Conservation (phyloP, 1,140 invertebrate genomes). For the Zaprionus africanus region DNA sequence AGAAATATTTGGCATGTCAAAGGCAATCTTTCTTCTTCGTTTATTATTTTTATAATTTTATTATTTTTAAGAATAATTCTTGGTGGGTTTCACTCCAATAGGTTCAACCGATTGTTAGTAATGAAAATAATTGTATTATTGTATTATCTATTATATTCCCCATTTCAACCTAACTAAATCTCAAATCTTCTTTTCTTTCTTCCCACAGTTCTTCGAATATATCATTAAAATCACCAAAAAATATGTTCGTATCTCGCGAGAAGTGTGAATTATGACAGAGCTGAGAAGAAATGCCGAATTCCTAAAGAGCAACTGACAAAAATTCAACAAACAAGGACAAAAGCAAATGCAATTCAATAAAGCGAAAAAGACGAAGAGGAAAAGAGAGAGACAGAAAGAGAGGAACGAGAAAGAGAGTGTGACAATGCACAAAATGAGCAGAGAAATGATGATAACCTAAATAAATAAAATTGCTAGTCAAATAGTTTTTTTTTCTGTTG, state of each 20-base stretch:
- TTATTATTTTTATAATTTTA: no score
- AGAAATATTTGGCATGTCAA: no score
- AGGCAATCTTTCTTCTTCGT: no score
- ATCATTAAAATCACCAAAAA: conserved; percentile 48
- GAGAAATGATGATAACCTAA: conserved; percentile 75
- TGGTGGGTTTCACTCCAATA: no score
- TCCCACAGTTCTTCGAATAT: conserved; percentile 53
- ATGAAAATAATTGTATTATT: no score
- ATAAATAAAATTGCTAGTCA: conserved; percentile 72
- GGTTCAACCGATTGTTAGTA: no score
- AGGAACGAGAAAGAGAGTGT: neutral
- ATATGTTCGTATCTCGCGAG: conserved; percentile 29
- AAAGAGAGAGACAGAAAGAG: neutral
- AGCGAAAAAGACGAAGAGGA: conserved; percentile 1
- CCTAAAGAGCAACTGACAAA: conserved; percentile 24
- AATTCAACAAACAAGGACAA: conserved; percentile 17
- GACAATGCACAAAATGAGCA: conserved; percentile 35
- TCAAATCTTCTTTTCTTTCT: conserved; percentile 21
- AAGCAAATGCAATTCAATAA: conserved; percentile 16
- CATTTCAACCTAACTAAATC: neutral
- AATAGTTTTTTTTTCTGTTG: conserved; percentile 28
- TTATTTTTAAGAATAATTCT: no score
- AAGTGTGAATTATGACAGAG: conserved; percentile 47
- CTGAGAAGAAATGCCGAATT: neutral
- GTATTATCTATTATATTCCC: no score